Base-by-base conservation (phyloP, 2,888 invertebrate genomes). In the Macaria notata region DNA sequence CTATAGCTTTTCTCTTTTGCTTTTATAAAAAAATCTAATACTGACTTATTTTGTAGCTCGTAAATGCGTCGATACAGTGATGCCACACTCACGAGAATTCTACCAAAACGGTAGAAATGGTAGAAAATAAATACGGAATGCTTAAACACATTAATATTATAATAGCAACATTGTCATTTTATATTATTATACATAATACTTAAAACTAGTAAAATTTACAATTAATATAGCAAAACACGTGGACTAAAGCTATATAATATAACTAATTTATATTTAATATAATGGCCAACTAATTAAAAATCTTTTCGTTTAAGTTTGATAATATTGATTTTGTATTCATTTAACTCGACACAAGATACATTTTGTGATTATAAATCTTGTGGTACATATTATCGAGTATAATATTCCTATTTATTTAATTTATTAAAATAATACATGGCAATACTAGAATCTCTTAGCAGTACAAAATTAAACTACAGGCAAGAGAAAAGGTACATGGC, bases 11-110 rank as follows among this genome's bases (percentile, higher is more conserved):
- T 46, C 50, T 56, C 49, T 56, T 33, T 38, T 59, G 72, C 73
- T 70, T 72, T 67, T 69, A 68, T 68, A 72, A 74, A 9, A 69
- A 70, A 59, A 50, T 75, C 70, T 86, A 84, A 86, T 86, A 85
- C 84, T 85, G 85, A 80, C 75, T 55, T 54, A 19, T 55, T 55
- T 69, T 59, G 65, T 81, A 81, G 81, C 81, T 83, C 82, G 76
- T 69, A 78, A 78, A 80, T 84, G 83, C 84, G 82, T 82, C 79
- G 81, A 45, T 74, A 71, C 60, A 64, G 69, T 74, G 67, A 73
- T 76, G 78, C 71, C 65, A 65, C 63, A 62, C 59, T 61, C 54
- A 63, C 41, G 61, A 66, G 63, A 60, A 49, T 49, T 45, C 49
- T 56, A 60, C 57, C 60, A 50, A 49, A 36, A 31, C 47, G 46